A percentile compares a stretch with the other conserved stretches of the same genome.
Evolutionary conservation across 2,113 vertebrate genomes (phyloP).

Genomic region (Paradoxurus hermaphroditus): DNA sequence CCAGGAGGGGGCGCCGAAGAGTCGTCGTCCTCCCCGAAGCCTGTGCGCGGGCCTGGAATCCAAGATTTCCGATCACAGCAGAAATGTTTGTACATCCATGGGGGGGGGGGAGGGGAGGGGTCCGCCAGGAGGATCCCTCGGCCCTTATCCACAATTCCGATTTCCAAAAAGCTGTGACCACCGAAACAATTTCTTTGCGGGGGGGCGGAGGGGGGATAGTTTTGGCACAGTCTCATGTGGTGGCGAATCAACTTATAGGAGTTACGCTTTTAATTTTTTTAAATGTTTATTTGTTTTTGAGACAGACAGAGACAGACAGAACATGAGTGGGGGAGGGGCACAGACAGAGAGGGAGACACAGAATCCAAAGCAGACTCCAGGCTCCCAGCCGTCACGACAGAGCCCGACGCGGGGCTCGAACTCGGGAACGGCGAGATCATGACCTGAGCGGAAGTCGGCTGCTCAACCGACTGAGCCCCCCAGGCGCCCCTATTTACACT

Average conservation of each 20-base stretch:
- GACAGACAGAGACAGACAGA: no score
- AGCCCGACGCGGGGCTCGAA: no score
- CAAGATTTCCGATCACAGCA: background rate
- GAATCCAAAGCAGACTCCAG: no score
- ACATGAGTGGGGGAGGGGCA: no score
- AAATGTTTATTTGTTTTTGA: no score
- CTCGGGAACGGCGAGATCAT: no score
- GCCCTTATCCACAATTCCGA: background rate
- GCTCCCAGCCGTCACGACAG: no score
- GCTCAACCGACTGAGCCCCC: no score
- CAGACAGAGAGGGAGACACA: no score
- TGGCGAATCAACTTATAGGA: background rate
- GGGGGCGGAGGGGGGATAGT: background rate
- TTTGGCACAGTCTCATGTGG: background rate
- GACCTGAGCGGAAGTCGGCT: no score
- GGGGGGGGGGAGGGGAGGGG: background rate
- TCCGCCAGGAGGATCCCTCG: background rate
- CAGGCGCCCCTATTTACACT: no score
- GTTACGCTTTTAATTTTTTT: background rate
- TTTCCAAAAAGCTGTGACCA: background rate
- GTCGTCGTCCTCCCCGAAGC: rapidly evolving
- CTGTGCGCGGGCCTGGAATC: background rate
- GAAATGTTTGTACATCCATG: background rate
- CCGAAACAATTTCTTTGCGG: background rate
- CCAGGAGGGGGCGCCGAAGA: slow-evolving; percentile 14